phyloP scores from a whole-genome alignment of 1,140 invertebrate genomes.

The Coelopa frigida region DNA sequence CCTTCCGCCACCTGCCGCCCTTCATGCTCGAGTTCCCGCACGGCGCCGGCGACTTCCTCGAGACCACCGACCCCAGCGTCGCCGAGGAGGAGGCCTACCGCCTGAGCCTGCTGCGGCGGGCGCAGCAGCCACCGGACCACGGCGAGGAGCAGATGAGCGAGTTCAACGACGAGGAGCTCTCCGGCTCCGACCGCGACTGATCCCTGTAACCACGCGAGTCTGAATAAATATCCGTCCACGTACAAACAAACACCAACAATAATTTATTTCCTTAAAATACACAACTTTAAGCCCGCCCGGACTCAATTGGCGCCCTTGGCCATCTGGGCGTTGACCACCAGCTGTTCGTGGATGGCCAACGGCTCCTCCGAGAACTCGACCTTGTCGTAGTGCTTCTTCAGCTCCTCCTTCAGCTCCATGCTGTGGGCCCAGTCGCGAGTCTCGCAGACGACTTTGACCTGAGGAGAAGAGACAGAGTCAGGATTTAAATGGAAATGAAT shows the following conservation, averaged over 20 bases:
- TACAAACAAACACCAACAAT: slow-evolving; percentile 11
- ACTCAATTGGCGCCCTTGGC: too few species aligned
- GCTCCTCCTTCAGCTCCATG: slow-evolving; percentile 54
- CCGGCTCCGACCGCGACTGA: too few species aligned
- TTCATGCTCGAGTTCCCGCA: slow-evolving; percentile 57
- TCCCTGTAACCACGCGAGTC: too few species aligned
- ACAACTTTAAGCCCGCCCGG: too few species aligned
- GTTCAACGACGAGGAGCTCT: not conserved
- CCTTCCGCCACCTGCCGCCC: slow-evolving; percentile 54
- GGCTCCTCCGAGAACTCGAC: slow-evolving; percentile 44
- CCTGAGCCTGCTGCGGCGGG: slow-evolving; percentile 24
- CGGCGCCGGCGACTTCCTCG: slow-evolving; percentile 58
- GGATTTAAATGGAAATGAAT: not conserved
- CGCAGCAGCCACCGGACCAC: not conserved
- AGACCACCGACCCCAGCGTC: slow-evolving; percentile 61
- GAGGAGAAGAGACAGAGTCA: not conserved
- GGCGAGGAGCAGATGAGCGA: slow-evolving; percentile 2
- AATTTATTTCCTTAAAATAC: slow-evolving; percentile 49
- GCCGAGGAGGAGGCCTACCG: slow-evolving; percentile 54
- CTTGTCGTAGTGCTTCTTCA: slow-evolving; percentile 54
- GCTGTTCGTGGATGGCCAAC: slow-evolving; percentile 41
- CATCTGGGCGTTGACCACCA: too few species aligned
- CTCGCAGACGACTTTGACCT: slow-evolving; percentile 79
- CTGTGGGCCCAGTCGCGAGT: slow-evolving; percentile 74
- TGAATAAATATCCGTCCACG: too few species aligned